These are phyloP conservation scores for Hypselothyrea guttata DNA, from an alignment of 2,888 invertebrate genomes.

Conservation along the genomic window DNA sequence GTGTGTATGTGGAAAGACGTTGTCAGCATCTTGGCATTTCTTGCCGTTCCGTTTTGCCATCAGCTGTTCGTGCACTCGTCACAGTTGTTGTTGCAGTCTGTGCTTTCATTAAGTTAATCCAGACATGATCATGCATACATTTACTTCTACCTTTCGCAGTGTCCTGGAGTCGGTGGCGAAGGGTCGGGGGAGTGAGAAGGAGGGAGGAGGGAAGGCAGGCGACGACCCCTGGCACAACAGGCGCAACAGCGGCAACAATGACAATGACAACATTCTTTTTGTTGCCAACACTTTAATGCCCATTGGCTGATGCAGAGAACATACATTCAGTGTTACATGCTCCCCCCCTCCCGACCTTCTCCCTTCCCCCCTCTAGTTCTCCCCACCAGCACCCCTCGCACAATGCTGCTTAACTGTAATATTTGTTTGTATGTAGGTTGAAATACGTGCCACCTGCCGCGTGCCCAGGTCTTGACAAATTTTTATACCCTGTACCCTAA, in stretches of 20 bases:
- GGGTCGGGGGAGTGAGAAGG: too few relatives aligned
- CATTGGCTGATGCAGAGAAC: slow-evolving; percentile 27
- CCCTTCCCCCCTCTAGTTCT: too few relatives aligned
- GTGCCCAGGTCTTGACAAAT: slow-evolving; percentile 57
- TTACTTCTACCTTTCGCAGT: slow-evolving; percentile 18
- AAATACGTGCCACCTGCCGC: slow-evolving; percentile 43
- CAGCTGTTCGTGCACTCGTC: slow-evolving; percentile 37
- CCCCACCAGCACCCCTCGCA: too few relatives aligned
- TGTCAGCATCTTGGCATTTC: slow-evolving; percentile 52
- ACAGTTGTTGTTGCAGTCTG: slow-evolving; percentile 24
- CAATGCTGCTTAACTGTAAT: too few relatives aligned
- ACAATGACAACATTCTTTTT: slow-evolving; percentile 12
- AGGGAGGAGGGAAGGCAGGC: too few relatives aligned
- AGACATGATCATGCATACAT: slow-evolving; percentile 76
- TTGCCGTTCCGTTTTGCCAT: slow-evolving; percentile 40
- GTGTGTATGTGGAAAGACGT: slow-evolving; percentile 22
- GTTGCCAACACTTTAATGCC: slow-evolving; percentile 51
- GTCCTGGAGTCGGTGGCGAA: too few relatives aligned
- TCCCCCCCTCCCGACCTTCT: too few relatives aligned
- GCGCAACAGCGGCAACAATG: background rate
- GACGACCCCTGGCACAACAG: slow-evolving; percentile 30
- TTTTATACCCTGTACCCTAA: too few relatives aligned
- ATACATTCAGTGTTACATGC: too few relatives aligned
- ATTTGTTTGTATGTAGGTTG: slow-evolving; percentile 39
- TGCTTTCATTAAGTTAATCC: slow-evolving; percentile 79